Evolutionary conservation across 2,797 vertebrate genomes (phyloP), one percentile per base, ranked within the genome.

Genomic region (Salarias fasciatus): DNA sequence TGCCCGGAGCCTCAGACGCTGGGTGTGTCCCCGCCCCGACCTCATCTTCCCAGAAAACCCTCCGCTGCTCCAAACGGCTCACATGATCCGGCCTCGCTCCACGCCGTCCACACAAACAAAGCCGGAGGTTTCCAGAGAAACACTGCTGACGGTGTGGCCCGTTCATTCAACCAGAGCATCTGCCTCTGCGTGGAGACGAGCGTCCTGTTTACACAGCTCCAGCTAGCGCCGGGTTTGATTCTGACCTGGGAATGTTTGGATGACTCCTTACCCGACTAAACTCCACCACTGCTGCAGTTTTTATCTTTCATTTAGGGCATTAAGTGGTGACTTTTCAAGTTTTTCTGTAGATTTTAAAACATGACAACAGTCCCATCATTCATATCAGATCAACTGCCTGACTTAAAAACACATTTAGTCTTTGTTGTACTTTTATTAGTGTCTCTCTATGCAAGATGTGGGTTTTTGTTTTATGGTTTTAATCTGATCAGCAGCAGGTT

Each of bases 1-100:
- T 71, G 69, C 62, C 56, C 1, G 0, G 14, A 61, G 53, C 53
- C 68, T 5, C 15, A 54, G 18, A 13, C 59, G 80, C 70, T 77
- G 88, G 88, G 86, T 77, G 86, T 87, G 84, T 70, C 82, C 78
- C 69, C 29, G n/a, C 72, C 49, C 68, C 90, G 88, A 91, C 83
- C 74, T 91, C 88, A 88, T 86, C 61, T 53, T 72, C 77, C 54
- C 55, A 81, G 57, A 83, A 83, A 80, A 73, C 44, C 59, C 52
- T 63, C 55, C 33, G 9, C 33, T 85, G 83, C 67, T 49, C 64
- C 69, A 72, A 57, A 58, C 63, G 29, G 52, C 50, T 71, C 74
- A 67, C 69, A 68, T 67, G 70, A 64, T 48, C 55, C 56, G 54
- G 61, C 53, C 50, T 15, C 49, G 5, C 33, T 35, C 33, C 33